Conservation (phyloP, 2,888 invertebrate genomes). For the Drepanosiphum platanoidis region DNA sequence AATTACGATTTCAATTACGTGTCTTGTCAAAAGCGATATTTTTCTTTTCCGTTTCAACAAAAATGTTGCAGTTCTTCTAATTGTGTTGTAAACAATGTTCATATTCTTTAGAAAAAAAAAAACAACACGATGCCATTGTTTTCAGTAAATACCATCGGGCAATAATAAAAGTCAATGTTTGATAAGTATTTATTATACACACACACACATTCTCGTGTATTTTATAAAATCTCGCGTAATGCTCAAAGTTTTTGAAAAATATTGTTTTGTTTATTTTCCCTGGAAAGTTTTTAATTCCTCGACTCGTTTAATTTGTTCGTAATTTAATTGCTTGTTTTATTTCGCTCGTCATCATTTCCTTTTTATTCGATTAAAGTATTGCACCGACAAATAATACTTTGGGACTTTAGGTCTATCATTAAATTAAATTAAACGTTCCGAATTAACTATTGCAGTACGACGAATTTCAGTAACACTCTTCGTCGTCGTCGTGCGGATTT, state of each 20-base stretch:
- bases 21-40: no score
- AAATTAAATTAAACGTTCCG: background rate
- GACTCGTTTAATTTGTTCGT: constrained; percentile 33
- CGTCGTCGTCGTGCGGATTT: background rate
- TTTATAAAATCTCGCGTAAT: constrained; percentile 20
- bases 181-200: background rate
- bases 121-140: background rate
- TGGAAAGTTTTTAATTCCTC: constrained; percentile 15
- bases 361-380: background rate
- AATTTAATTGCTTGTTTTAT: constrained; percentile 36
- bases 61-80: background rate
- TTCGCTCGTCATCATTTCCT: background rate
- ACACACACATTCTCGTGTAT: constrained; percentile 10
- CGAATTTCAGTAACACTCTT: background rate
- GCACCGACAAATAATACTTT: constrained; percentile 1
- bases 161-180: constrained; percentile 16
- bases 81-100: no score
- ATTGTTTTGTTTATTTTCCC: constrained; percentile 41
- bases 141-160: background rate
- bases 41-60: background rate
- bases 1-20: no score
- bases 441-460: background rate
- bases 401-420: background rate
- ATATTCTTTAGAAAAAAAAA: no score
- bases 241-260: constrained; percentile 27